phyloP scores from a whole-genome alignment of 2,888 invertebrate species.

The Cheilosia impressa region DNA sequence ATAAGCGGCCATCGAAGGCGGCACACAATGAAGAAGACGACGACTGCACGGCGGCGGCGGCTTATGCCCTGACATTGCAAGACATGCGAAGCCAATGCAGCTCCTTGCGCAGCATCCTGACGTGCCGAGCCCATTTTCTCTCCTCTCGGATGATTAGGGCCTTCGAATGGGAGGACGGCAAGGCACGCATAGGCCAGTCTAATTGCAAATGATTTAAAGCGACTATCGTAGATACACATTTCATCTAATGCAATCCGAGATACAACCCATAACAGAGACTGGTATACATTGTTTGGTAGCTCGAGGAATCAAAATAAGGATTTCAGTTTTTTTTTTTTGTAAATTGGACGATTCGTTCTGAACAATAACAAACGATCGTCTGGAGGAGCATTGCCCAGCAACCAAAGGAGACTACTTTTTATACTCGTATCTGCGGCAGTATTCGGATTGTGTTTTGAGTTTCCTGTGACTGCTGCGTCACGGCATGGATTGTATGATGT shows the following conservation, averaged over 20 bases:
- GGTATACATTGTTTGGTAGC: neutral
- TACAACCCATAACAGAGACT: neutral
- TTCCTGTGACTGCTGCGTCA: constrained; percentile 57
- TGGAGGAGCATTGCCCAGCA: neutral
- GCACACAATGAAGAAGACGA: constrained; percentile 17
- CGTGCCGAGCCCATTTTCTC: constrained; percentile 63
- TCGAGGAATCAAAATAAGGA: constrained; percentile 20
- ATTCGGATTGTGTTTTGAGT: constrained; percentile 44
- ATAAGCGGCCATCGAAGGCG: constrained; percentile 17
- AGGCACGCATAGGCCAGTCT: constrained; percentile 64
- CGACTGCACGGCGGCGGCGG: constrained; percentile 11
- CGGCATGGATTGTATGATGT: constrained; percentile 52
- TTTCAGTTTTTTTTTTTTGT: constrained; percentile 4
- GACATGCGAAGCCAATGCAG: constrained; percentile 61
- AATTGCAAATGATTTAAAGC: constrained; percentile 68
- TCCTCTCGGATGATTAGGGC: constrained; percentile 47
- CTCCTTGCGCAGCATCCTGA: constrained; percentile 55
- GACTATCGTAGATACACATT: constrained; percentile 59
- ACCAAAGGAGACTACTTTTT: constrained; percentile 16
- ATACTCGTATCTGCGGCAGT: neutral
- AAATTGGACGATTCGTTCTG: constrained; percentile 51
- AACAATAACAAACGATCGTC: constrained; percentile 57
- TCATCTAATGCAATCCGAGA: constrained; percentile 66
- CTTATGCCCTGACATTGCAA: constrained; percentile 46
- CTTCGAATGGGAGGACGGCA: constrained; percentile 17